Evolutionary conservation across 2,113 vertebrate species (phyloP).

Genomic region (Hippocampus mohnikei): DNA sequence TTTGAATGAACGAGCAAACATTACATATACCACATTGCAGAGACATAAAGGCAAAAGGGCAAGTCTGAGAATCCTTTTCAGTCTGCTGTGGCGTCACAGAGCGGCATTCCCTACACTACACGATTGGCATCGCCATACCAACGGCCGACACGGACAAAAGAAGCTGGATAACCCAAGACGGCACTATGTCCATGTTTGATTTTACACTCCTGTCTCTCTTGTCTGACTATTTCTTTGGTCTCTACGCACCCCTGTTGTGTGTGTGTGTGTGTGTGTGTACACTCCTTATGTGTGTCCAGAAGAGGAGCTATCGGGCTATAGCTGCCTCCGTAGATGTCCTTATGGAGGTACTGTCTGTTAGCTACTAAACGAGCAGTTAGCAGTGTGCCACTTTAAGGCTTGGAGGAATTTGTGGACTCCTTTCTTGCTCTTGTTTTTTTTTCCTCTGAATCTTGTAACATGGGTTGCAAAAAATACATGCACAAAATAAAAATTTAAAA

Average conservation of each 20-base stretch:
- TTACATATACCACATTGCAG: not conserved
- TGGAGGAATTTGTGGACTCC: conserved; percentile 34
- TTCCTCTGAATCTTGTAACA: conserved; percentile 32
- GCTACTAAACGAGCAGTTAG: conserved; percentile 5
- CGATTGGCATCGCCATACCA: conserved; percentile 42
- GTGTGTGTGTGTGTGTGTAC: conserved; percentile 23
- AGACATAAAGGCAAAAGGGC: not conserved
- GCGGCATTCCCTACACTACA: conserved; percentile 41
- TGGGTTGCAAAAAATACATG: not conserved
- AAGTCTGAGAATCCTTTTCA: conserved; percentile 8
- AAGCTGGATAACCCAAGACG: conserved; percentile 14
- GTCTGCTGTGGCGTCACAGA: conserved; percentile 10
- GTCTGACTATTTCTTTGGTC: conserved; percentile 5
- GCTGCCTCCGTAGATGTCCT: conserved; percentile 61
- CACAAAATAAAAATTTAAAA: not conserved
- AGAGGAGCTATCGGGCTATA: conserved; percentile 61
- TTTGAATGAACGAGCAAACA: not conserved
- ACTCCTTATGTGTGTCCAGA: conserved; percentile 47
- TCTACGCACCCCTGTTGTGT: conserved; percentile 1
- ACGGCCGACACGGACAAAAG: conserved; percentile 40
- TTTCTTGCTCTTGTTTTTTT: conserved; percentile 40
- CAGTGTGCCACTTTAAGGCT: conserved; percentile 35
- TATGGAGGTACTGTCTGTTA: conserved; percentile 65
- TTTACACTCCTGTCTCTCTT: not conserved
- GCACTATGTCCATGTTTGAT: not conserved